A percentile compares a stretch with the other conserved stretches of the same genome.
phyloP scores from a whole-genome alignment of 2,888 invertebrate species.

The Physocephala rufipes region DNA sequence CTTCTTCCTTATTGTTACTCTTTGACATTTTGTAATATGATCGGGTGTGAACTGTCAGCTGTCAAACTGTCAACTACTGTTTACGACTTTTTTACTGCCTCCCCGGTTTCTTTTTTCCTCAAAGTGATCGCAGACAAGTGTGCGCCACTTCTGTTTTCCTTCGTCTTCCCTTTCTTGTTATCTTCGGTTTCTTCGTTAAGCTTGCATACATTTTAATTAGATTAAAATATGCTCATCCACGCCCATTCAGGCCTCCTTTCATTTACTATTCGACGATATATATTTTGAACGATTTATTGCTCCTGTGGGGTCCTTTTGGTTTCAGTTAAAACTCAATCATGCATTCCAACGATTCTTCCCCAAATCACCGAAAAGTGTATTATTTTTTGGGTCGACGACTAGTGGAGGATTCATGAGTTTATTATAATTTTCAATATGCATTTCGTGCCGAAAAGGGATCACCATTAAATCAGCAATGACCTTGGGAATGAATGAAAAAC shows the following conservation, averaged over 20 bases:
- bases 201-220: not conserved
- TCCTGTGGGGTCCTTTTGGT: slow-evolving; percentile 52
- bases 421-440: no score
- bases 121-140: slow-evolving; percentile 36
- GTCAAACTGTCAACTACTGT: slow-evolving; percentile 55
- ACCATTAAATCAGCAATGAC: no score
- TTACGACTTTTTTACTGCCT: slow-evolving; percentile 46
- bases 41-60: slow-evolving; percentile 51
- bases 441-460: no score
- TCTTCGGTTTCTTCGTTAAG: not conserved
- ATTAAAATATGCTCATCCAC: slow-evolving; percentile 16
- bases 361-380: not conserved
- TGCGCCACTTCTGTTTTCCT: not conserved
- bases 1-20: not conserved
- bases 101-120: not conserved
- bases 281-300: slow-evolving; percentile 61
- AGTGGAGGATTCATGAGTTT: no score
- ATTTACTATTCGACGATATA: slow-evolving; percentile 42
- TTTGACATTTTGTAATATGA: slow-evolving; percentile 51
- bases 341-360: slow-evolving; percentile 46
- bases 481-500: no score
- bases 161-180: no score
- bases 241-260: not conserved
- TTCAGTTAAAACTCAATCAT: slow-evolving; percentile 59
- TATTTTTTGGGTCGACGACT: no score